phyloP scores from a whole-genome alignment of 1,140 invertebrate genomes.

The Lordiphosa mommai region DNA sequence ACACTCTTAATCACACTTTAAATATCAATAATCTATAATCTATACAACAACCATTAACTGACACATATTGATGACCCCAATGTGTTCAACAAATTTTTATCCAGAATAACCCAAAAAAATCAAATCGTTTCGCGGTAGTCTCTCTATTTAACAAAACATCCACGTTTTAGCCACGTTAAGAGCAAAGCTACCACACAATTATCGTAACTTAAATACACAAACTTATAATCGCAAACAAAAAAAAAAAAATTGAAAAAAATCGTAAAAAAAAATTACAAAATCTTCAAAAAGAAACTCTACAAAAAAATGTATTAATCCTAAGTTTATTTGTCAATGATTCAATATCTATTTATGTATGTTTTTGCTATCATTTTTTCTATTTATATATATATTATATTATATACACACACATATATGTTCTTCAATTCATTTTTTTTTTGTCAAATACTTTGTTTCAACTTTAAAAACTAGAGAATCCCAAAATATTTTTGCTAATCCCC shows the following conservation, averaged over 20 bases:
- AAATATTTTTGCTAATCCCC: slow-evolving; percentile 10
- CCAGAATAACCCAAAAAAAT: slow-evolving; percentile 35
- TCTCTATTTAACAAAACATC: slow-evolving; percentile 34
- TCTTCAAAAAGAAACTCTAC: slow-evolving; percentile 2
- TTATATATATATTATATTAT: slow-evolving; percentile 14
- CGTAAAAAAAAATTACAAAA: slow-evolving; percentile 42
- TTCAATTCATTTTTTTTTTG: slow-evolving; percentile 11
- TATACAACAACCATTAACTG: slow-evolving; percentile 3
- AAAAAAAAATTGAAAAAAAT: slow-evolving; percentile 35
- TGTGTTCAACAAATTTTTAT: slow-evolving; percentile 56
- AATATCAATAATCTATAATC: neutral
- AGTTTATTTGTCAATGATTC: slow-evolving; percentile 58
- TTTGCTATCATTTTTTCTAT: slow-evolving; percentile 21
- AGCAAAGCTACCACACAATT: slow-evolving; percentile 35
- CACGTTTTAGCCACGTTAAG: slow-evolving; percentile 62
- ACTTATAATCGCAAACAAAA: slow-evolving; percentile 47
- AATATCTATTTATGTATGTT: slow-evolving; percentile 50
- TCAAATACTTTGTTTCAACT: slow-evolving; percentile 4
- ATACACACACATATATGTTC: slow-evolving; percentile 8
- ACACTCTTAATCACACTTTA: too few species aligned
- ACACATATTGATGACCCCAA: slow-evolving; percentile 65
- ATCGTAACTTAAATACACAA: slow-evolving; percentile 62
- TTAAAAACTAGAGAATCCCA: slow-evolving; percentile 13
- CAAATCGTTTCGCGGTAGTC: slow-evolving; percentile 33
- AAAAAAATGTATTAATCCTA: slow-evolving; percentile 44